These are phyloP conservation scores for Xenopus laevis DNA, from an alignment of 2,113 vertebrate species.

Conservation along the genomic window DNA sequence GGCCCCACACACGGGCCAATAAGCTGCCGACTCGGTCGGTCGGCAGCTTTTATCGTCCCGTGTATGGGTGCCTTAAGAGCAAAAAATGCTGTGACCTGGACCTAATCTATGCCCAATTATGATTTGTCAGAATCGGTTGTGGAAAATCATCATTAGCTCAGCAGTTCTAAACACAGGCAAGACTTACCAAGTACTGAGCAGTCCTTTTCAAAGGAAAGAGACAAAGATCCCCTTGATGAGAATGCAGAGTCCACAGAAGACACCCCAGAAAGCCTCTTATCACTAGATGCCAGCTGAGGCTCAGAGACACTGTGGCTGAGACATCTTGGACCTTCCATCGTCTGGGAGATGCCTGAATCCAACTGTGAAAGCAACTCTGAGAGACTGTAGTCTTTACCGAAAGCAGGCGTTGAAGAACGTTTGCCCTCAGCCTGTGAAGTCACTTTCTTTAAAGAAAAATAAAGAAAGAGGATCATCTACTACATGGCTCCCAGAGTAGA, in stretches of 20 bases:
- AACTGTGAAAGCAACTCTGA: constrained; percentile 88
- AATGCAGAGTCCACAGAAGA: constrained; percentile 97
- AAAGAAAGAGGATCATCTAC: neutral
- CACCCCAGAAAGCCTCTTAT: constrained; percentile 89
- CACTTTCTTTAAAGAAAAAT: constrained; percentile 51
- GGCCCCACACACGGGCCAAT: too few species aligned
- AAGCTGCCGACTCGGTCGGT: too few species aligned
- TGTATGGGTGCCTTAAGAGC: too few species aligned
- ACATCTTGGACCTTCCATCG: constrained; percentile 80
- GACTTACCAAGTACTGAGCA: constrained; percentile 74
- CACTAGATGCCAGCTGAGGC: constrained; percentile 69
- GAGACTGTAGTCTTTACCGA: constrained; percentile 86
- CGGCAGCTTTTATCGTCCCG: too few species aligned
- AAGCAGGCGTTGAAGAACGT: constrained; percentile 69
- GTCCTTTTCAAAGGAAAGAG: constrained; percentile 89
- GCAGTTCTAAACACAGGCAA: neutral
- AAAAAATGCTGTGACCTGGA: too few species aligned
- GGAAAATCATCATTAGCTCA: too few species aligned
- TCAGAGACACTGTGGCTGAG: constrained; percentile 75
- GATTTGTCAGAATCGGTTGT: too few species aligned
- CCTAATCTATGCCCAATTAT: too few species aligned
- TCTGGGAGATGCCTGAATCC: constrained; percentile 86
- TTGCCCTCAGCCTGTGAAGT: constrained; percentile 52
- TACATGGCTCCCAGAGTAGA: too few species aligned
- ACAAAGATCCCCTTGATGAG: constrained; percentile 92